phyloP scores from a whole-genome alignment of 2,797 vertebrate genomes.

The Helarctos malayanus region DNA sequence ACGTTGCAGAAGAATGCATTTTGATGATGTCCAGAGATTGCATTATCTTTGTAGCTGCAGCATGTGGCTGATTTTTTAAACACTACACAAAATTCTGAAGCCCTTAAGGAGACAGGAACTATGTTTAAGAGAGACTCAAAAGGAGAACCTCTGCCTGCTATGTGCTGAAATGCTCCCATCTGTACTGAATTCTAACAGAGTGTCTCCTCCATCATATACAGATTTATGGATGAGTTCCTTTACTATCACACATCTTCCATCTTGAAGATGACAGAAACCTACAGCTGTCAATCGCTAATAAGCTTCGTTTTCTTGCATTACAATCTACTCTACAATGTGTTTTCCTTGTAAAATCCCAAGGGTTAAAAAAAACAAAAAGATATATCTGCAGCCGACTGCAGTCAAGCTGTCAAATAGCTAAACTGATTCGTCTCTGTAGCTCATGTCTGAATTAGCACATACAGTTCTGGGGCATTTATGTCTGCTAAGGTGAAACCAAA shows the following conservation, averaged over 20 bases:
- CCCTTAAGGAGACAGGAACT: not conserved
- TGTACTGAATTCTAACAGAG: slow-evolving; percentile 24
- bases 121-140: not conserved
- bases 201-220: not conserved
- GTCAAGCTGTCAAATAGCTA: slow-evolving; percentile 79
- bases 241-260: slow-evolving; percentile 63
- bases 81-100: not conserved
- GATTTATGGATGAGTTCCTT: slow-evolving; percentile 64
- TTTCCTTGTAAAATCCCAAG: slow-evolving; percentile 72
- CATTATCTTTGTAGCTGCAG: not conserved
- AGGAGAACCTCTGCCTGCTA: not conserved
- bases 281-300: slow-evolving; percentile 75
- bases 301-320: slow-evolving; percentile 73
- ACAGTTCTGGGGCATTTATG: not conserved
- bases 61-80: slow-evolving; percentile 9
- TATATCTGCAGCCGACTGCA: slow-evolving; percentile 61
- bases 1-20: not conserved
- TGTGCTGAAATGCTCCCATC: not conserved
- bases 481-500: not conserved
- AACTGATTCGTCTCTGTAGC: slow-evolving; percentile 19
- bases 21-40: not conserved
- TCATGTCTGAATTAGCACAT: slow-evolving; percentile 33
- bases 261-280: slow-evolving; percentile 61
- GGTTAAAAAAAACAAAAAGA: slow-evolving; percentile 49
- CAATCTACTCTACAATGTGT: slow-evolving; percentile 28